phyloP scores from a whole-genome alignment of 2,888 invertebrate species.

The Hemistola chrysoprasaria region DNA sequence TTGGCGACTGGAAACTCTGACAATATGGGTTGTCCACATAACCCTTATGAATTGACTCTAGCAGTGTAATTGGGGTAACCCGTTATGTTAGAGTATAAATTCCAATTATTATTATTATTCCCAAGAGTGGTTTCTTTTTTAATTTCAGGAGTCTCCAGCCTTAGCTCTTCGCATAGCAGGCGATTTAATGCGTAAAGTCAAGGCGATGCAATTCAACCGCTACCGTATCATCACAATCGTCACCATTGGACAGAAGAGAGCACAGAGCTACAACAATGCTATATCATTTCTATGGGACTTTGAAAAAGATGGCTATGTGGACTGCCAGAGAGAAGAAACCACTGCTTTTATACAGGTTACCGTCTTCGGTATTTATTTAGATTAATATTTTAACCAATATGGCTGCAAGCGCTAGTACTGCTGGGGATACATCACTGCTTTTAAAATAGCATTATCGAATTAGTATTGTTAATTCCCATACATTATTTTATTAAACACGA shows the following conservation, averaged over 20 bases:
- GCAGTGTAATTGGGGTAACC: no score
- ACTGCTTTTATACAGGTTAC: slow-evolving; percentile 64
- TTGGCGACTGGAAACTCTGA: no score
- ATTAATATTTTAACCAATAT: slow-evolving; percentile 34
- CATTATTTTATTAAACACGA: no score
- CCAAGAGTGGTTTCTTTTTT: no score
- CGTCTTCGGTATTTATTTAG: slow-evolving; percentile 61
- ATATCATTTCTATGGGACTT: slow-evolving; percentile 66
- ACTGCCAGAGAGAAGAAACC: slow-evolving; percentile 43
- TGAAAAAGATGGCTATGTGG: slow-evolving; percentile 50
- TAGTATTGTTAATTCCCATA: no score
- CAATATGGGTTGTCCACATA: no score
- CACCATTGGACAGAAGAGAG: slow-evolving; percentile 59
- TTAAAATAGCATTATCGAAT: no score
- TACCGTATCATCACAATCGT: slow-evolving; percentile 59
- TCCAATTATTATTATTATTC: no score
- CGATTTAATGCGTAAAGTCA: slow-evolving; percentile 56
- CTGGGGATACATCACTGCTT: no score
- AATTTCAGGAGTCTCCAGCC: slow-evolving; percentile 43
- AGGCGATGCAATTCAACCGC: slow-evolving; percentile 52
- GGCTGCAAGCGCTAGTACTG: no score
- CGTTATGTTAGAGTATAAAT: no score
- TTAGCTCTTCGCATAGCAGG: slow-evolving; percentile 51
- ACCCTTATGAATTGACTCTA: no score
- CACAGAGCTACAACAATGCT: slow-evolving; percentile 67